Evolutionary conservation across 2,797 vertebrate genomes (phyloP).

Genomic region (Xiphorhynchus erythropygius): DNA sequence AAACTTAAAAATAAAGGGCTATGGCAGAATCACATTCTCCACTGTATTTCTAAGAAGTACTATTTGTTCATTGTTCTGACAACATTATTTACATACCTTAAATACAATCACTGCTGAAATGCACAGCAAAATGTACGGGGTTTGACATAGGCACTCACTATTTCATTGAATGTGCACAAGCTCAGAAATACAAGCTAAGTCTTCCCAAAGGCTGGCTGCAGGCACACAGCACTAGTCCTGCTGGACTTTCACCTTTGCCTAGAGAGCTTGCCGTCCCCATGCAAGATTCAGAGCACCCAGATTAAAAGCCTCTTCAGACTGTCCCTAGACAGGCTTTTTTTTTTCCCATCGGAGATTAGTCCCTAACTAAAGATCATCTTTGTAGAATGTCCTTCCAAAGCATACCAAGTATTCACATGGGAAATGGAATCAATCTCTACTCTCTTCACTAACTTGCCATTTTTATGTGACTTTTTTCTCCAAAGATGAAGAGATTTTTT

Average conservation of each 20-base stretch:
- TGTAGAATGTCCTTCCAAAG: not conserved
- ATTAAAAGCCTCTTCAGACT: not conserved
- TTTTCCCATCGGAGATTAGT: not conserved
- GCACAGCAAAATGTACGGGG: not conserved
- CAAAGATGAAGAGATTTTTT: not conserved
- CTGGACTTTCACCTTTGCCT: not conserved
- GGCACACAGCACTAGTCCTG: not conserved
- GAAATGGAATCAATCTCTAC: not conserved
- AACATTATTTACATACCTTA: constrained; percentile 39
- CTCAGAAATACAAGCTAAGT: not conserved
- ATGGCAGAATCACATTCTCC: constrained; percentile 34
- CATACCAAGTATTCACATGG: not conserved
- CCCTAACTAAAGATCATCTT: not conserved
- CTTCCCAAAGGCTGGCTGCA: not conserved
- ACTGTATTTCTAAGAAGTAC: constrained; percentile 60
- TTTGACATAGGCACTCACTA: not conserved
- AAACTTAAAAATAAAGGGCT: constrained; percentile 42
- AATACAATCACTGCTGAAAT: constrained; percentile 10
- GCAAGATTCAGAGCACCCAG: not conserved
- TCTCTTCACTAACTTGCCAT: not conserved
- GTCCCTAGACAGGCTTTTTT: not conserved
- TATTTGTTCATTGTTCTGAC: constrained; percentile 44
- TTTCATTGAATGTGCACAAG: not conserved
- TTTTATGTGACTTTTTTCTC: not conserved
- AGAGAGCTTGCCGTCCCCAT: not conserved